phyloP scores from a whole-genome alignment of 2,797 vertebrate species.

The Cephalopachus bancanus region DNA sequence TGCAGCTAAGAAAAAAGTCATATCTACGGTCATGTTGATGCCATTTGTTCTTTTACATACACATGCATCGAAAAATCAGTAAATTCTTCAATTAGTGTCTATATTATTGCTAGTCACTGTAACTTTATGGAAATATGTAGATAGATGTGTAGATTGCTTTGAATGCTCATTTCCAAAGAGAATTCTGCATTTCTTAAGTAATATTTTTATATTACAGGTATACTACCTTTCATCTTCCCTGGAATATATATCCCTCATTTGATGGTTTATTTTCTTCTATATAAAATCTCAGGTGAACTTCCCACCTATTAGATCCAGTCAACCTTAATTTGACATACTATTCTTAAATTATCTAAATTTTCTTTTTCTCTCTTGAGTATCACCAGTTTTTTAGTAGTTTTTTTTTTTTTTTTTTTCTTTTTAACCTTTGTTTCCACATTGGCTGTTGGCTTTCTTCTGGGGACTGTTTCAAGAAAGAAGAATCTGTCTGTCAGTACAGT shows the following conservation, averaged over 20 bases:
- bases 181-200: background rate
- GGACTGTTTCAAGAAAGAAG: background rate
- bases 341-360: constrained; percentile 42
- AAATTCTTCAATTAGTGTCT: background rate
- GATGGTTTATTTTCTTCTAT: background rate
- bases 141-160: background rate
- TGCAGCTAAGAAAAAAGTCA: background rate
- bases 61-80: background rate
- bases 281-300: background rate
- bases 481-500: background rate
- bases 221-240: background rate
- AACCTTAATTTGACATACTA: constrained; percentile 3
- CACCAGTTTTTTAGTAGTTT: background rate
- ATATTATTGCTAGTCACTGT: background rate
- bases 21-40: background rate
- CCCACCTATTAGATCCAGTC: background rate
- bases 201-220: background rate
- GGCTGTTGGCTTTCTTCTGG: background rate
- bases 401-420: background rate
- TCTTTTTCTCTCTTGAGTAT: background rate
- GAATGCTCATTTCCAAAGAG: constrained; percentile 22
- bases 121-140: background rate
- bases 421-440: background rate
- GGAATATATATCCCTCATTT: background rate
- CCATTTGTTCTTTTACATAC: constrained; percentile 4